A percentile compares a stretch with the other conserved stretches of the same genome.
phyloP scores from a whole-genome alignment of 2,888 invertebrate genomes.

The Proisotoma minuta region DNA sequence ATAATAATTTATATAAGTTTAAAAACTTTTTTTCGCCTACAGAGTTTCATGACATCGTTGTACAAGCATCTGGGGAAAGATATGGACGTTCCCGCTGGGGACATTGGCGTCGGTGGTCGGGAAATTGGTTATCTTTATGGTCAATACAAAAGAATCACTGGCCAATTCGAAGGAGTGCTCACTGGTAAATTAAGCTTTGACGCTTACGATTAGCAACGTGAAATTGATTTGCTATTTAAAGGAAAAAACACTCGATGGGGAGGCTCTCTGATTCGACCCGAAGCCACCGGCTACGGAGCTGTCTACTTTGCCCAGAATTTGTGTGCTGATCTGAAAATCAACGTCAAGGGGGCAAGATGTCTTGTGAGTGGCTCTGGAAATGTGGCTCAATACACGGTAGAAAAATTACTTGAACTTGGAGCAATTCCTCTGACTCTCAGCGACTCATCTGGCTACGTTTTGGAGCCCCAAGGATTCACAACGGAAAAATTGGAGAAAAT shows the following conservation, averaged over 20 bases:
- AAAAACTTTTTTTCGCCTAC: neutral
- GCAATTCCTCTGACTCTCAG: conserved; percentile 24
- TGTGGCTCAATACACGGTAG: conserved; percentile 25
- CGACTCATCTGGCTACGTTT: conserved; percentile 18
- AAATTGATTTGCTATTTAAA: neutral
- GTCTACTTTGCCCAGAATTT: conserved; percentile 23
- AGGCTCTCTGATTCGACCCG: conserved; percentile 21
- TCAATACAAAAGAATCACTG: conserved; percentile 23
- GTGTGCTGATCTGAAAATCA: conserved; percentile 15
- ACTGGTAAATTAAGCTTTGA: conserved; percentile 12
- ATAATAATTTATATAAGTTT: neutral
- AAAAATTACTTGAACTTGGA: conserved; percentile 20
- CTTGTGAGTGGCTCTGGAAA: conserved; percentile 22
- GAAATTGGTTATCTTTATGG: conserved; percentile 24
- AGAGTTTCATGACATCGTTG: conserved; percentile 25
- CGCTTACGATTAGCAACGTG: neutral
- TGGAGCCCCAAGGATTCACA: conserved; percentile 23
- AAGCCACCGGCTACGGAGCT: conserved; percentile 26
- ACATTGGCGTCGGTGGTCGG: conserved; percentile 25
- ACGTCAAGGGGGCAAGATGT: conserved; percentile 20
- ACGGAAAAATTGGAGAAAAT: conserved; percentile 12
- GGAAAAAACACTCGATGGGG: conserved; percentile 15
- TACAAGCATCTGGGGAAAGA: conserved; percentile 19
- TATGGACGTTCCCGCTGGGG: conserved; percentile 22
- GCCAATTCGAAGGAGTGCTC: conserved; percentile 19